Evolutionary conservation across 2,888 invertebrate species (phyloP), one percentile per base, ranked within the genome.

Genomic region (Girardia tigrina): DNA sequence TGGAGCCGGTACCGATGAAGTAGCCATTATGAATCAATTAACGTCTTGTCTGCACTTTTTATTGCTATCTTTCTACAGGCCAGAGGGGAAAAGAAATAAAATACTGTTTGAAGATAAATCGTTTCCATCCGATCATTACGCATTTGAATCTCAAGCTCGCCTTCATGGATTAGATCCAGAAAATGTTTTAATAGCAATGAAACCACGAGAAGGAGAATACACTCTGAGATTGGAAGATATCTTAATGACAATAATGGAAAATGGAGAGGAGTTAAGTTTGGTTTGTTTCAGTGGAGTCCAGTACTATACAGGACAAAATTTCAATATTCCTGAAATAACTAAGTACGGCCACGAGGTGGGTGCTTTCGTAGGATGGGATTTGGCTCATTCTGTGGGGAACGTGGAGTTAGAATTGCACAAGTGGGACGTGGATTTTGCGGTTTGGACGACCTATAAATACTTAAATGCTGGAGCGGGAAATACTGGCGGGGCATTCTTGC

Each of bases 381-480:
- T 87, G 77, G 87, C 88, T 4, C 88, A 88, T 81, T 87, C 87
- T 1, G 85, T 85, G 16, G 87, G 87, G 1, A 88, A 88, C 80
- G 86, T 87, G 0, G 83, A 85, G 28, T 78, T 88, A 20, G 78
- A 84, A 23, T 82, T 88, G 4, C 86, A 87, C 80, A 85, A 86
- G 72, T 88, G 88, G 88, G 83, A 84, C 71, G 87, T 87, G 0
- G 88, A 88, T 81, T 88, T 88, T 81, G 88, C 87, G n/a, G 84
- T 84, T 77, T 88, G 88, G 88, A 88, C 88, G 79, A 84, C 86
- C 0, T 88, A 88, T 79, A 87, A 87, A 86, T 87, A 87, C 78
- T 73, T 87, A 75, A 86, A 85, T 79, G 81, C 84, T 36, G 85
- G 87, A 23, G 84, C 86, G 6, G 87, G 87, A 0, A 83, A 85